Evolutionary conservation across 2,797 vertebrate genomes (phyloP), one percentile per base, ranked within the genome.

Genomic region (Propithecus perrieri): DNA sequence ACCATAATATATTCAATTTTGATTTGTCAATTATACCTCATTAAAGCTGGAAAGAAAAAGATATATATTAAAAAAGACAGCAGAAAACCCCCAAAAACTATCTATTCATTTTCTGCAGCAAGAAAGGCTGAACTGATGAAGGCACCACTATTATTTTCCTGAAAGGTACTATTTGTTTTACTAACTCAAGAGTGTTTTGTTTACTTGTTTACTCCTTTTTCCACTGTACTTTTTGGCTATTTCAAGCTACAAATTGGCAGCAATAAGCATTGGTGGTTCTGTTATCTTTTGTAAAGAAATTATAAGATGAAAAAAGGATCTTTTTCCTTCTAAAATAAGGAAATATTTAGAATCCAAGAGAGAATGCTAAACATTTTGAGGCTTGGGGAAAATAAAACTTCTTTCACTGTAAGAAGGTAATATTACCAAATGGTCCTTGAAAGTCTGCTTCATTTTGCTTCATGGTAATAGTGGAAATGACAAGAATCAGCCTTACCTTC

Each of bases 401-500:
- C 35, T 61, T 7, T 94, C 35, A n/a, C 28, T 35, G 84, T 30
- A 48, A 7, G 38, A 78, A 93, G 26, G 18, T 61, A 55, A 35
- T 50, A 74, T n/a, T 74, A 57, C 28, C 38, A 78, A 76, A 74
- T 13, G 9, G 20, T 83, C 61, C 33, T 11, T 86, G 30, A 33
- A 55, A n/a, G 14, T 48, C 6, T 35, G 84, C 72, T 86, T 14
- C n/a, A 4, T 33, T 35, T 89, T 80, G 41, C 55, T 53, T 46
- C 76, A 18, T 33, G 17, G 55, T 89, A 94, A 88, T 18, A 11
- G n/a, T 71, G 30, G 88, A 92, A 96, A 85, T 28, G 5, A 9
- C 4, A 20, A 1, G 7, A 95, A 59, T 53, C 11, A 0, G 0
- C 75, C 98, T 98, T 97, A 98, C 98, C 98, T 97, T 96, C 88